These are phyloP conservation scores for Gastrophysa polygoni DNA, from an alignment of 2,888 invertebrate species.

Conservation along the genomic window DNA sequence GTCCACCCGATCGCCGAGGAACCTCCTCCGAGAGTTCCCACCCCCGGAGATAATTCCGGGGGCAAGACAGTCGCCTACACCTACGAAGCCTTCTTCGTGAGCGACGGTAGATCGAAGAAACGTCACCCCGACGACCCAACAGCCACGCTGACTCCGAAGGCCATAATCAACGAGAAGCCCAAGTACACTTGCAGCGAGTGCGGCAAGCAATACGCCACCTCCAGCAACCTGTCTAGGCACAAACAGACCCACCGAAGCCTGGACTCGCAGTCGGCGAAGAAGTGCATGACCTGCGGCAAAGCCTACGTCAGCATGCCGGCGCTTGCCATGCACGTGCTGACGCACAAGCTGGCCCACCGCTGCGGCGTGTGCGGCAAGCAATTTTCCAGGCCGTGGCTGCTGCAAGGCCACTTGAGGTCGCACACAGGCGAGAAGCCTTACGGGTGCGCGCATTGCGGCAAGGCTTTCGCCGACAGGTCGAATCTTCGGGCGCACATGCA, in stretches of 20 bases:
- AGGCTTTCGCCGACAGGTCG: constrained; percentile 92
- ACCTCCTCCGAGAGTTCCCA: constrained; percentile 23
- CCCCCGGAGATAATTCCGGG: constrained; percentile 45
- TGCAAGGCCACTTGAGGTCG: constrained; percentile 84
- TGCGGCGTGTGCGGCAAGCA: constrained; percentile 93
- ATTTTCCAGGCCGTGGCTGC: constrained; percentile 95
- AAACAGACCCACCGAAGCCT: constrained; percentile 91
- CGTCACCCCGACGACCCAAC: constrained; percentile 42
- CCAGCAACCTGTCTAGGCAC: constrained; percentile 85
- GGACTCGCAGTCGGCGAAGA: constrained; percentile 91
- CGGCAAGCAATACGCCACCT: constrained; percentile 90
- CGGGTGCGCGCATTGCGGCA: constrained; percentile 92
- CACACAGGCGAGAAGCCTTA: constrained; percentile 95
- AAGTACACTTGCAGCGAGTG: constrained; percentile 85
- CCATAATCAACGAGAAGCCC: constrained; percentile 49
- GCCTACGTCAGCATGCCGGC: constrained; percentile 98
- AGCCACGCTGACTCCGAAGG: constrained; percentile 40
- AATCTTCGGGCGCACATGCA: constrained; percentile 94
- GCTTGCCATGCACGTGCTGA: constrained; percentile 89
- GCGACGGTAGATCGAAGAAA: constrained; percentile 82
- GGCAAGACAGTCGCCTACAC: constrained; percentile 85
- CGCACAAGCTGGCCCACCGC: constrained; percentile 90
- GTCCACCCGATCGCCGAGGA: constrained; percentile 36
- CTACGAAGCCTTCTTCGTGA: constrained; percentile 90
- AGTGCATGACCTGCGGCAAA: constrained; percentile 93